Evolutionary conservation across 1,140 invertebrate genomes (phyloP).

Genomic region (Melanaphis sacchari): DNA sequence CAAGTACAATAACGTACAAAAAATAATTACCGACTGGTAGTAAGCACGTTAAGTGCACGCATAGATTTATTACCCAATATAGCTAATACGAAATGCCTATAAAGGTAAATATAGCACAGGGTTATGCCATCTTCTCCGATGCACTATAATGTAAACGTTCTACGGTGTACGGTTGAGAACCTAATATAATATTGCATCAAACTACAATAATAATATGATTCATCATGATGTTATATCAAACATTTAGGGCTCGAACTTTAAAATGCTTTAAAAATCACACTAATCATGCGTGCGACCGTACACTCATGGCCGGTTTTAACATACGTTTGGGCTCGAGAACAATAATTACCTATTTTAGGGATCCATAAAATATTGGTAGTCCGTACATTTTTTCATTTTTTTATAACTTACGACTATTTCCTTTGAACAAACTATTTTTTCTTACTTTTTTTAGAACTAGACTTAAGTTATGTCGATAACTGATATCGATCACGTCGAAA

Average conservation of each 20-base stretch:
- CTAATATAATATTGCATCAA: not conserved
- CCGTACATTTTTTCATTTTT: no score
- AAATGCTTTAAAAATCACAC: not conserved
- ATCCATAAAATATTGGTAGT: no score
- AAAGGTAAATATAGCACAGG: not conserved
- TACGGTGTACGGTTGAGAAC: no score
- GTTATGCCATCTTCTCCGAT: not conserved
- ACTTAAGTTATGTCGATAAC: no score
- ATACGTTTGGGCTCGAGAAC: no score
- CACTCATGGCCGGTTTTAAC: not conserved
- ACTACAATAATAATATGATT: not conserved
- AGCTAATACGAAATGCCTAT: not conserved
- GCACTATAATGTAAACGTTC: not conserved
- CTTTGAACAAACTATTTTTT: no score
- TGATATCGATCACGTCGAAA: no score
- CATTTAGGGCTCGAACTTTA: not conserved
- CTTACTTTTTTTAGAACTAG: no score
- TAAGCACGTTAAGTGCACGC: not conserved
- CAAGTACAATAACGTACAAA: not conserved
- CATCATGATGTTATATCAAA: no score
- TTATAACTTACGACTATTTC: no score
- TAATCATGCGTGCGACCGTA: not conserved
- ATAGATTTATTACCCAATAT: not conserved
- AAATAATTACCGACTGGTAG: not conserved
- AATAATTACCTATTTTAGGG: no score